Evolutionary conservation across 2,113 vertebrate genomes (phyloP), one percentile per base, ranked within the genome.

Genomic region (Ascaphus truei): DNA sequence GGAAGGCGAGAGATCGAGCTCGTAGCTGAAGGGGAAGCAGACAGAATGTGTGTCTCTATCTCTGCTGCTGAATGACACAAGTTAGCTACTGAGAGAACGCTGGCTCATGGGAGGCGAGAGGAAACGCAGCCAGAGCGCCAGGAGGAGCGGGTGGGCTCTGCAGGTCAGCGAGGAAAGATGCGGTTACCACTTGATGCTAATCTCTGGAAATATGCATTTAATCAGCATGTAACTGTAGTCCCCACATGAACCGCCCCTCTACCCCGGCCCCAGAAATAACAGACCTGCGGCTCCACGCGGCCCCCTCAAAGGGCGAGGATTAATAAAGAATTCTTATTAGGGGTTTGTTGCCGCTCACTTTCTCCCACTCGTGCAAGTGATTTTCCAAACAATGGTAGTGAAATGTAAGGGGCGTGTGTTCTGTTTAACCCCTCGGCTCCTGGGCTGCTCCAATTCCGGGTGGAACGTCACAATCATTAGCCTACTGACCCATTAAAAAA

Each of bases 141-240:
- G 37, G 45, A 58, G 50, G 57, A 27, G 20, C 50, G 29, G 33
- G 65, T 47, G 63, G 30, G 29, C 41, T 39, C 37, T 27, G 22
- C 55, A 68, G 65, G 65, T 68, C 65, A 59, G 55, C 30, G 34
- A 59, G 41, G 39, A 68, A 68, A 68, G 39, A 68, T 68, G 65
- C 59, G 65, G 65, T 68, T 68, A 68, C 65, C 58, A 47, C 37
- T 48, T 68, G 65, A 59, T 59, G 65, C 29, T 56, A 68, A 68
- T 68, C 65, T 68, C 31, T 48, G 22, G 37, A 68, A 68, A 58
- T 59, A 68, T 68, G 65, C 65, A 68, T 68, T 68, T 59, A 68
- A 68, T 68, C 65, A 68, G 31, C 45, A 33, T 48, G 65, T 68
- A 58, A 58, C 53, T 36, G 41, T 59, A 68, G 41, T 36, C 30